Base-by-base conservation (phyloP, 2,797 vertebrate species). In the Rhabdophis nuchalis region DNA sequence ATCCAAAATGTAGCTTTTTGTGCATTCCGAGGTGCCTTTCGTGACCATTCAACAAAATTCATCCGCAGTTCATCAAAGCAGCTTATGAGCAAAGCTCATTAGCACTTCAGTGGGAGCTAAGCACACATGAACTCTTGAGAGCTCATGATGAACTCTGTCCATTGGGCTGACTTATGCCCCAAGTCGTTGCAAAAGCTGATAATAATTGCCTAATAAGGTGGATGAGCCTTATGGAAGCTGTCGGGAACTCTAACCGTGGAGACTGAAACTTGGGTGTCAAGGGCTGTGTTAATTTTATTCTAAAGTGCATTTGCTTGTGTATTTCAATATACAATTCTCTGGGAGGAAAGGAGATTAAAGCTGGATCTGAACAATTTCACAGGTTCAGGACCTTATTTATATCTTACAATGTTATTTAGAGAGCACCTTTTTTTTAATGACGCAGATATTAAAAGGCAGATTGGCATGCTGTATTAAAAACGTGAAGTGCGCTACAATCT, bases 41-140 rank as follows among this genome's bases (percentile, higher is more conserved):
- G 68, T 90, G 89, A 87, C 89, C 56, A 57, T 91, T 92, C 89
- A 93, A 89, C 85, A 87, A 93, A 93, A 94, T 87, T 92, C 86
- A 89, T 93, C 91, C 89, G 87, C 50, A 77, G 54, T 77, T 91
- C 89, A 94, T 92, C 90, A 91, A 93, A 86, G 82, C 41, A 82
- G 82, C 82, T 93, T 86, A 89, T n/a, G 36, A 93, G 87, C 85
- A 91, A 93, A 87, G 56, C 87, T 92, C 91, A 94, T 91, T 94
- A 92, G 92, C 61, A 93, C 58, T 91, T 91, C 89, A 93, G 64
- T 92, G 91, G 57, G 92, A 86, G 68, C 91, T 82, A 85, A 77
- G 32, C 57, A 16, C 53, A 50, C 57, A 87, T 23, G 86, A 94
- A 92, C 88, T 68, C 87, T 91, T 50, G 72, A 92, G 86, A 87